Base-by-base conservation (phyloP, 2,888 invertebrate genomes). In the Ennomos quercinarius region DNA sequence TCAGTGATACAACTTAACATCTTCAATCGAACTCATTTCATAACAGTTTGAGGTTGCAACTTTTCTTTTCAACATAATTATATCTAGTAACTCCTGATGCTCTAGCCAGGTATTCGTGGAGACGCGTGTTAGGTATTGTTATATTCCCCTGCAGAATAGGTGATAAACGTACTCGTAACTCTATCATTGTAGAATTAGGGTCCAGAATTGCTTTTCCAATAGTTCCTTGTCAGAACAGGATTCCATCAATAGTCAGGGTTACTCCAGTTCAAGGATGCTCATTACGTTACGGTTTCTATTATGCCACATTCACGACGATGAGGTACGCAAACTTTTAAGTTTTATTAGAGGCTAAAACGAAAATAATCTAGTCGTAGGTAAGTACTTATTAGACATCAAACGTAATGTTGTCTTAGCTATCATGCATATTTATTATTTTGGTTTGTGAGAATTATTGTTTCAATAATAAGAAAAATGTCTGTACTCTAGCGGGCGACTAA, bases 251-350 rank as follows among this genome's bases (percentile, higher is more conserved):
- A 62, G 66, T 64, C 73, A 66, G 78, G 74, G 79, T 79, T 80
- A 79, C 78, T 74, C 57, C 78, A 80, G 86, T 85, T 87, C 87
- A 87, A 88, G 87, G 87, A 83, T 84, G 79, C 44, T 76, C 12
- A 17, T 78, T 76, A 76, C 71, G 73, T 74, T 78, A 68, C 64
- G 62, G 69, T 71, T 71, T 74, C 72, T 66, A 62, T 71, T 50
- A 60, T 55, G 42, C 39, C 41, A 27, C 4, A 27, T 27, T 27
- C 27, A 46, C 46, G 42, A 42, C n/a, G 13, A 12, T 45, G 2
- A 9, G 11, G 27, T 39, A 39, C 9, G 17, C 17, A 42, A 27
- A 42, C 17, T 27, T 6, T 27, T 27, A 27, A 27, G 17, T 27
- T 27, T 27, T 6, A 27, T 27, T 27, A 27, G 27, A 27, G 27